Conservation (phyloP, 1,140 invertebrate genomes). For the Macrostomum lignano region DNA sequence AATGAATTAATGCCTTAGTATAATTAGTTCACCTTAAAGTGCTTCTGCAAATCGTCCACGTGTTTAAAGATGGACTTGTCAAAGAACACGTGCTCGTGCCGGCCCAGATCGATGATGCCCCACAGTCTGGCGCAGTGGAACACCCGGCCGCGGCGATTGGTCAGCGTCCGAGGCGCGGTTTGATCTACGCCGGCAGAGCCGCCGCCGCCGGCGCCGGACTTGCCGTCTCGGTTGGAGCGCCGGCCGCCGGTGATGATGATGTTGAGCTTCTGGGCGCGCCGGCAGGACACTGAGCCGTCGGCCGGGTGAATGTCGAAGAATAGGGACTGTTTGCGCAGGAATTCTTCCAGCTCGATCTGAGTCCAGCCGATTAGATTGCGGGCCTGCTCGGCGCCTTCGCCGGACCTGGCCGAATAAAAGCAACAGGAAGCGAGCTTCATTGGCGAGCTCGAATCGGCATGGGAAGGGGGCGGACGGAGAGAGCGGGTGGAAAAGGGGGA, state of each 20-base stretch:
- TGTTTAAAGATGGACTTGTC: conserved; percentile 26
- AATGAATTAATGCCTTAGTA: background rate
- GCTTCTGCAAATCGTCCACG: conserved; percentile 21
- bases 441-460: too few relatives aligned
- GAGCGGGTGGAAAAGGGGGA: too few relatives aligned
- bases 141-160: conserved; percentile 17
- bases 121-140: conserved; percentile 27
- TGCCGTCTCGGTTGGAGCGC: conserved; percentile 8
- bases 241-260: conserved; percentile 25
- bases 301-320: conserved; percentile 21
- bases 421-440: conserved; percentile 5
- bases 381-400: conserved; percentile 16
- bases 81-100: conserved; percentile 29
- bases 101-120: conserved; percentile 28
- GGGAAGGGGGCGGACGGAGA: too few relatives aligned
- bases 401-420: too few relatives aligned
- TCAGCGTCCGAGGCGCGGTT: conserved; percentile 11
- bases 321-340: conserved; percentile 17
- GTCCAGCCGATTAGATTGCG: conserved; percentile 23
- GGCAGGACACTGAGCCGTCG: conserved; percentile 20
- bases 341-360: conserved; percentile 20
- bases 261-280: conserved; percentile 21
- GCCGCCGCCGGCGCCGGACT: conserved; percentile 2
- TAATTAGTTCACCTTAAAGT: conserved; percentile 13
- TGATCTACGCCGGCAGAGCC: background rate